Percentiles rank a stretch among this genome's conserved stretches.
Conservation (phyloP, 2,797 vertebrate species). For the Oophaga sylvatica region DNA sequence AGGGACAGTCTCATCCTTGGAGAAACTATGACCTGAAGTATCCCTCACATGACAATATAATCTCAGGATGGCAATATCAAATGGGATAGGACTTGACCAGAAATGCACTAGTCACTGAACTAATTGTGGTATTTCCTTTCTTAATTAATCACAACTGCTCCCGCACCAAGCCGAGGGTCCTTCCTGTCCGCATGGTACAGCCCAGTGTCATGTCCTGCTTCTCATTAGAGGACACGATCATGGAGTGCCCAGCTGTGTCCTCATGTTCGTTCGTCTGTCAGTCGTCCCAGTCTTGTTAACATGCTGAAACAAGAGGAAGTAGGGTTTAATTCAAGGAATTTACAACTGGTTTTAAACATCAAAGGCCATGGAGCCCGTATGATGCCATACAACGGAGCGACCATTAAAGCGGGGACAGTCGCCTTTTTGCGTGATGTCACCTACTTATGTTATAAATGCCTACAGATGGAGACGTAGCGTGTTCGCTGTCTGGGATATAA, state of each 20-base stretch:
- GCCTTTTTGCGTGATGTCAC: slow-evolving; percentile 2
- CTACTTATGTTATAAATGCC: not conserved
- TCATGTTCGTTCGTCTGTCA: slow-evolving; percentile 75
- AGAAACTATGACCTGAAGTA: not conserved
- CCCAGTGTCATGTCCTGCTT: slow-evolving; percentile 71
- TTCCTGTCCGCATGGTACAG: slow-evolving; percentile 75
- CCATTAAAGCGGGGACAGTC: slow-evolving; percentile 38
- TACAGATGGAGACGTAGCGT: not conserved
- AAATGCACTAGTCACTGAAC: slow-evolving; percentile 57
- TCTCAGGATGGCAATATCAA: not conserved
- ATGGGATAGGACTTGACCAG: no score
- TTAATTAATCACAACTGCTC: slow-evolving; percentile 79
- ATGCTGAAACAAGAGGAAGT: slow-evolving; percentile 81
- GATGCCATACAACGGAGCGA: not conserved
- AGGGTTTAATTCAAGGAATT: slow-evolving; percentile 79
- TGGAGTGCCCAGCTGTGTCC: slow-evolving; percentile 79
- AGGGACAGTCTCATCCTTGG: not conserved
- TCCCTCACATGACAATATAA: not conserved
- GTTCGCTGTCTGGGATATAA: not conserved
- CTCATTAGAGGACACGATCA: slow-evolving; percentile 75
- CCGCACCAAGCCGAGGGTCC: slow-evolving; percentile 67
- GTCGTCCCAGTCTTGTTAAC: slow-evolving; percentile 81
- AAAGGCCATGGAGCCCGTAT: slow-evolving; percentile 67
- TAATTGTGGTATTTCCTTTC: slow-evolving; percentile 76
- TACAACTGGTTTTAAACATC: slow-evolving; percentile 82